Evolutionary conservation across 2,113 vertebrate species (phyloP), one percentile per base, ranked within the genome.

Genomic region (Hemibagrus wyckioides): DNA sequence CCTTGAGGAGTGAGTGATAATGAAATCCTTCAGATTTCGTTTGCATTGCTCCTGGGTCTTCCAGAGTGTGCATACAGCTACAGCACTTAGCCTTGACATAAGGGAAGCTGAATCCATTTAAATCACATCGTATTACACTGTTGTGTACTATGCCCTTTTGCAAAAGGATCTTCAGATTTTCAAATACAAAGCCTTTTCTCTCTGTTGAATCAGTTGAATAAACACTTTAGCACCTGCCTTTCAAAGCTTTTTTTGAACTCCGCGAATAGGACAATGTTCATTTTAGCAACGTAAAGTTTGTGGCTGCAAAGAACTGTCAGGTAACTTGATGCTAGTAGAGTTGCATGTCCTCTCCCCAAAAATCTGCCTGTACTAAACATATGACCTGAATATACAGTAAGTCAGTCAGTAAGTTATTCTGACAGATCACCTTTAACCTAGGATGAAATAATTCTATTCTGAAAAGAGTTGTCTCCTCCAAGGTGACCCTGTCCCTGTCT

Each of bases 101-200:
- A 73, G 85, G 87, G 54, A 75, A 83, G 28, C 19, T 7, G 25
- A 82, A 89, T 83, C 89, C 91, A 59, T 82, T 89, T 63, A 76
- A 90, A 90, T 90, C 87, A 82, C 84, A 59, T 89, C 80, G 87
- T 50, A 86, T 91, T 87, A 85, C 85, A 57, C 41, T 30, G 76
- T 81, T 91, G 85, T 88, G 76, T 84, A 80, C 86, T 90, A 85
- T 85, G 59, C 54, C 80, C 36, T 90, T 76, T 84, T 89, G 63
- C 41, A 56, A 86, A 67, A 76, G 79, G 67, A 86, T 79, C 52
- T 83, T 69, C 25, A 50, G 86, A 65, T 76, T 52, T 85, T 65
- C 28, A 39, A 36, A 80, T 41, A 71, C 36, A 81, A 44, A 79
- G 41, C 25, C 15, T 61, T 57, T 21, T 23, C 33, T 82, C 52